These are phyloP conservation scores for Crotalus helleri DNA, from an alignment of 2,113 vertebrate species.

Conservation along the genomic window DNA sequence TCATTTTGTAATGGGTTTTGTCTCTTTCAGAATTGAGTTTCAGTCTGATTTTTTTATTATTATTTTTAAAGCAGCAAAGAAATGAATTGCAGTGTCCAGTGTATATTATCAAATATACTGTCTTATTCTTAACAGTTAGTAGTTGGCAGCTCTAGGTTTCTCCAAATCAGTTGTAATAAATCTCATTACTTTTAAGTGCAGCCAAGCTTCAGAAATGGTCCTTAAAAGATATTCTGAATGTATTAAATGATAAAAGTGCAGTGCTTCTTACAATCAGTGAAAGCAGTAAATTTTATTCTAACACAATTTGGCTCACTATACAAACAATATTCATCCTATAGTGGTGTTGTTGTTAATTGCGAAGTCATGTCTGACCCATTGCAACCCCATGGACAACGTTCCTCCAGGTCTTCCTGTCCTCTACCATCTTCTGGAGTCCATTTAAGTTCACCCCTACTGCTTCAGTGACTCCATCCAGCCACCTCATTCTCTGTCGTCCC, in stretches of 20 bases:
- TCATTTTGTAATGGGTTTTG: neutral
- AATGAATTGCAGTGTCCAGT: neutral
- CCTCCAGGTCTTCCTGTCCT: too few relatives aligned
- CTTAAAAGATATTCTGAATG: neutral
- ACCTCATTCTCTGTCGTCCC: too few relatives aligned
- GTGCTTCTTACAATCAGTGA: neutral
- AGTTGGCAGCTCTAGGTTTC: neutral
- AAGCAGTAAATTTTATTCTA: neutral
- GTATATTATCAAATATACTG: neutral
- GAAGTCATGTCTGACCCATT: too few relatives aligned
- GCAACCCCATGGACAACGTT: too few relatives aligned
- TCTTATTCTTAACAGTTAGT: neutral
- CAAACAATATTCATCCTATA: neutral
- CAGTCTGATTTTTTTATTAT: neutral
- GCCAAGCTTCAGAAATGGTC: neutral
- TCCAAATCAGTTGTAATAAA: slow-evolving; percentile 6
- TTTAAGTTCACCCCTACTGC: too few relatives aligned
- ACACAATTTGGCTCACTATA: neutral
- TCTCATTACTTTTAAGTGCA: slow-evolving; percentile 11
- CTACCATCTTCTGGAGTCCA: too few relatives aligned
- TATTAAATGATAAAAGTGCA: neutral
- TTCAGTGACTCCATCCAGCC: too few relatives aligned
- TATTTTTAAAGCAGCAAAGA: too few relatives aligned
- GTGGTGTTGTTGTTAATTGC: neutral
- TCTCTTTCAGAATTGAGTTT: neutral